Evolutionary conservation across 2,888 invertebrate genomes (phyloP), one percentile per base, ranked within the genome.

Genomic region (Dynastes hyllus): DNA sequence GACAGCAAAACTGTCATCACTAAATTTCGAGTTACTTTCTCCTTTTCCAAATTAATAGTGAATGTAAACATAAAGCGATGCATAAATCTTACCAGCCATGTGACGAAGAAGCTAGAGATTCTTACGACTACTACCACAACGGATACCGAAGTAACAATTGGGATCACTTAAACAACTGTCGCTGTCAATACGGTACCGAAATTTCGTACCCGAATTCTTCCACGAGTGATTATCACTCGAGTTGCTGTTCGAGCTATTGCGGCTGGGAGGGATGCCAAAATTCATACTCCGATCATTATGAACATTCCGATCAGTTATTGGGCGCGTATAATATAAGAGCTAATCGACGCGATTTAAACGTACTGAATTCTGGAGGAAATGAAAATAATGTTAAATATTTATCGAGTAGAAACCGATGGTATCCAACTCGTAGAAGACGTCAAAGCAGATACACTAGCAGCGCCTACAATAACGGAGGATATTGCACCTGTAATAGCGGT

Each of bases 31-130:
- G 40, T 11, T 22, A 29, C 8, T 11, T 45, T 40, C 1, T 45
- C 22, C 50, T 9, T 61, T 45, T 58, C 61, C 22, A 75, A 75
- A 75, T 75, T 75, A 75, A 75, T 22, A 75, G 73, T 75, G 45
- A 75, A 45, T 45, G 22, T 13, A 29, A 58, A 32, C n/a, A 55
- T 37, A 32, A 37, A 32, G 58, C 6, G 22, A 75, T 75, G 73
- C 55, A 22, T n/a, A 45, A 11, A 61, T 75, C 16, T 61, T 75
- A 27, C 29, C 73, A 16, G 27, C n/a, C 13, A 61, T 61, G 61
- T 13, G 45, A 45, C 22, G 13, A 45, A 8, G 27, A 45, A 27
- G 2, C 45, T 61, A 61, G 9, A 11, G 6, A 50, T 27, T 50
- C 45, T 13, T 45, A 61, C 61, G 27, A 61, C 11, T 45, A 61